These are phyloP conservation scores for Scatophagus argus DNA, from an alignment of 2,113 vertebrate genomes.

Conservation along the genomic window DNA sequence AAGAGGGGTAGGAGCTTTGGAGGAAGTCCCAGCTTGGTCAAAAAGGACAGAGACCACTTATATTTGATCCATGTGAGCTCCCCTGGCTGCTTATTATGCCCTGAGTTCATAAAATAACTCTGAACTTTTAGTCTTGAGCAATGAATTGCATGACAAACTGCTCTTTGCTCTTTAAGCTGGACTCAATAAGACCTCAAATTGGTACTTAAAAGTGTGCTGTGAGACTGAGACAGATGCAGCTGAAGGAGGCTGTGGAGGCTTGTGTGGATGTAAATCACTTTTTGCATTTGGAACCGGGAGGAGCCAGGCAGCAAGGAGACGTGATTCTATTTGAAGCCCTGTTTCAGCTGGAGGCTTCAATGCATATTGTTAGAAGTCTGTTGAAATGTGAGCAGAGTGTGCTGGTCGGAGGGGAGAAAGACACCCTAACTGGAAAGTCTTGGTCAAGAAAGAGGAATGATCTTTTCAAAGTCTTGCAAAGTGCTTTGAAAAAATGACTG, in stretches of 20 bases:
- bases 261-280: constrained; percentile 65
- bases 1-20: constrained; percentile 25
- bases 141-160: constrained; percentile 74
- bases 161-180: constrained; percentile 70
- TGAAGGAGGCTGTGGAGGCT: constrained; percentile 66
- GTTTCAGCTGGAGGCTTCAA: constrained; percentile 55
- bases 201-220: constrained; percentile 70
- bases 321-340: constrained; percentile 68
- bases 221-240: constrained; percentile 69
- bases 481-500: constrained; percentile 38
- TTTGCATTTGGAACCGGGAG: constrained; percentile 56
- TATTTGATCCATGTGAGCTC: constrained; percentile 47
- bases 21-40: constrained; percentile 49
- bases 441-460: constrained; percentile 2
- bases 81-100: constrained; percentile 40
- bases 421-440: constrained; percentile 43
- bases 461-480: constrained; percentile 15
- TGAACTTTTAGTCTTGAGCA: constrained; percentile 65
- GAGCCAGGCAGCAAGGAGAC: constrained; percentile 53
- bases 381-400: constrained; percentile 59
- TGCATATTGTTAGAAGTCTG: constrained; percentile 63
- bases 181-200: constrained; percentile 77
- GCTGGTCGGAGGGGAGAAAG: constrained; percentile 43
- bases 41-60: constrained; percentile 43
- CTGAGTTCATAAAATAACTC: constrained; percentile 60